Percentiles rank a stretch among this genome's conserved stretches.
Conservation (phyloP, 2,113 vertebrate species). For the Desmodus rotundus region DNA sequence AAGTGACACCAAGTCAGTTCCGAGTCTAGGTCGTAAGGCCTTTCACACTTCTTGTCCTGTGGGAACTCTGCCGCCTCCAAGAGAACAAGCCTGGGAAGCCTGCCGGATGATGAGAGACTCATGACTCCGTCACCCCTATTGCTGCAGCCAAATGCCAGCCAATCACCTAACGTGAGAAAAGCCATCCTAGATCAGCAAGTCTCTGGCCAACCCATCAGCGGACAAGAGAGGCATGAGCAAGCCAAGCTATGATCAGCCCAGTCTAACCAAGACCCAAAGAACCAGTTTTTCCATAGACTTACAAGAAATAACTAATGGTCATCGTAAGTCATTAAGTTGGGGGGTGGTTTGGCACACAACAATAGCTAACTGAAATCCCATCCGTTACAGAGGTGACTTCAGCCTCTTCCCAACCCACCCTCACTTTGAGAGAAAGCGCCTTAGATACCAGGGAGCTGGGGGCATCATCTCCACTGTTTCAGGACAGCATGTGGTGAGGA, state of each 20-base stretch:
- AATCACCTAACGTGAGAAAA: neutral
- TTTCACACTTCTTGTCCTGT: neutral
- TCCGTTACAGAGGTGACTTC: neutral
- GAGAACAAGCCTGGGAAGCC: neutral
- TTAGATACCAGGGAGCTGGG: neutral
- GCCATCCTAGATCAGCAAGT: neutral
- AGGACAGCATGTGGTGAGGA: neutral
- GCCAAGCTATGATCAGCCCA: neutral
- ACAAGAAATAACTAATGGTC: neutral
- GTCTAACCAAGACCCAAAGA: neutral
- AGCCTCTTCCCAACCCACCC: neutral
- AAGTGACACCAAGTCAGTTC: neutral
- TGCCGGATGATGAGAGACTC: neutral
- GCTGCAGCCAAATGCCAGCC: neutral
- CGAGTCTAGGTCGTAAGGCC: neutral
- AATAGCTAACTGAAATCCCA: neutral
- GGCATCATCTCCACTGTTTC: neutral
- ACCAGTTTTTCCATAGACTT: neutral
- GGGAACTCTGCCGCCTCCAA: neutral
- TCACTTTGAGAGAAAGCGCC: neutral
- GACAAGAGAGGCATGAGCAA: neutral
- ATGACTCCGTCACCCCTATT: neutral
- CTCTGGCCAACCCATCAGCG: neutral
- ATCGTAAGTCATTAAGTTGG: neutral
- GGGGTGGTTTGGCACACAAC: neutral